These are phyloP conservation scores for Taenioides sp. DNA, from an alignment of 2,797 vertebrate genomes.

Conservation along the genomic window DNA sequence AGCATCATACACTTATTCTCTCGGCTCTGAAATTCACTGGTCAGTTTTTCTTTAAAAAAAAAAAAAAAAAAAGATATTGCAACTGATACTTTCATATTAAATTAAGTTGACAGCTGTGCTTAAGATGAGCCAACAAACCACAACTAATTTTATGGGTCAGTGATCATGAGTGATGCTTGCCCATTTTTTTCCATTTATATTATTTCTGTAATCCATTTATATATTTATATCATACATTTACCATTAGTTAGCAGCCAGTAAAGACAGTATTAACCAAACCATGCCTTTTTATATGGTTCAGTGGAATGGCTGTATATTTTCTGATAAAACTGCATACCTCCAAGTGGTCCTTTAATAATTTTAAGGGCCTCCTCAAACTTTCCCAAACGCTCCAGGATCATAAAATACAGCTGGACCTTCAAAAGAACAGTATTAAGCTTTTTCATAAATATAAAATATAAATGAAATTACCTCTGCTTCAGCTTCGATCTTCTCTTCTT, in stretches of 20 bases:
- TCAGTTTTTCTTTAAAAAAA: slow-evolving; percentile 89
- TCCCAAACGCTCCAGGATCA: slow-evolving; percentile 95
- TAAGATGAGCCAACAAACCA: neutral
- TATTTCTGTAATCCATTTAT: too few relatives aligned
- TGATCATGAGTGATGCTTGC: too few relatives aligned
- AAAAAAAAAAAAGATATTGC: neutral
- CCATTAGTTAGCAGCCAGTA: too few relatives aligned
- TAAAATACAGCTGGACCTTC: slow-evolving; percentile 96
- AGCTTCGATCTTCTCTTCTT: slow-evolving; percentile 97
- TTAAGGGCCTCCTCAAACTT: slow-evolving; percentile 94
- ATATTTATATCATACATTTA: too few relatives aligned
- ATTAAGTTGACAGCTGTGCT: neutral
- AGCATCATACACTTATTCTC: slow-evolving; percentile 96
- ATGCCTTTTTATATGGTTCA: neutral
- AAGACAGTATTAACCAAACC: too few relatives aligned
- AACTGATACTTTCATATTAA: neutral
- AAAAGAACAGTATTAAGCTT: neutral
- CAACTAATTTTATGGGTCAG: neutral
- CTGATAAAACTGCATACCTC: slow-evolving; percentile 77
- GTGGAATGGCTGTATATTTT: neutral
- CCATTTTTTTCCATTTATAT: too few relatives aligned
- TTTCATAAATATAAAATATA: too few relatives aligned
- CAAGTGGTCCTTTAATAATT: slow-evolving; percentile 92
- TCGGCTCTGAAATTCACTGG: slow-evolving; percentile 94
- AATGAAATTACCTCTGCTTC: slow-evolving; percentile 88